phyloP scores from a whole-genome alignment of 35 echinoderm and acorn worm genomes.

The Stichopus chloronotus region DNA sequence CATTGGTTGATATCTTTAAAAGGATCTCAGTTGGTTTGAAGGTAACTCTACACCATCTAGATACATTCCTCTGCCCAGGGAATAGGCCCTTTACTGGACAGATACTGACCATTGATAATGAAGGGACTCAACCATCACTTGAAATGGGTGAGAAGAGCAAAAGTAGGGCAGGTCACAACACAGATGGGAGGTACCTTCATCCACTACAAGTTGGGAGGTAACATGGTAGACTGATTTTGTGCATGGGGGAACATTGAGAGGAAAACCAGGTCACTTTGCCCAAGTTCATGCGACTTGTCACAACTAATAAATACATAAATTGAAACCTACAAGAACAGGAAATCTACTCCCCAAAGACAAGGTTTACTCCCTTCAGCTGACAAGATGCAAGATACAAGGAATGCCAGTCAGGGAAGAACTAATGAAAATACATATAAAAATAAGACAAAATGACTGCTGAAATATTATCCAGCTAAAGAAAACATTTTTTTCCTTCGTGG shows the following conservation, averaged over 20 bases:
- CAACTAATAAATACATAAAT: background rate
- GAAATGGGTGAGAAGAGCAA: background rate
- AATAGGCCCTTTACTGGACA: background rate
- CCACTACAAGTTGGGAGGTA: constrained; percentile 18
- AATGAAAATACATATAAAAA: too few species aligned
- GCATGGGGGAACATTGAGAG: background rate
- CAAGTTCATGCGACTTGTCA: background rate
- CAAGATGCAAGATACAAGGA: background rate
- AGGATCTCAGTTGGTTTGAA: background rate
- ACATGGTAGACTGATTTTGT: background rate
- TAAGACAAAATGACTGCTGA: too few species aligned
- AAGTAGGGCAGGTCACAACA: constrained; percentile 32
- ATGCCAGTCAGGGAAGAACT: too few species aligned
- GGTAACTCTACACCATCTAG: constrained; percentile 1
- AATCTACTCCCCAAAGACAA: background rate
- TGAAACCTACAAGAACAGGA: background rate
- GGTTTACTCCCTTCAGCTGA: background rate
- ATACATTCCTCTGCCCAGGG: constrained; percentile 12
- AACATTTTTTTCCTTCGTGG: too few species aligned
- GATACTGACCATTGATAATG: constrained; percentile 19
- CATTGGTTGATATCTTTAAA: background rate
- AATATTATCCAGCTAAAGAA: too few species aligned
- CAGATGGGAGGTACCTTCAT: background rate
- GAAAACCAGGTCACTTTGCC: constrained; percentile 44
- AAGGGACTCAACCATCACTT: background rate